These are phyloP conservation scores for Vultur gryphus DNA, from an alignment of 2,797 vertebrate species.

Conservation along the genomic window DNA sequence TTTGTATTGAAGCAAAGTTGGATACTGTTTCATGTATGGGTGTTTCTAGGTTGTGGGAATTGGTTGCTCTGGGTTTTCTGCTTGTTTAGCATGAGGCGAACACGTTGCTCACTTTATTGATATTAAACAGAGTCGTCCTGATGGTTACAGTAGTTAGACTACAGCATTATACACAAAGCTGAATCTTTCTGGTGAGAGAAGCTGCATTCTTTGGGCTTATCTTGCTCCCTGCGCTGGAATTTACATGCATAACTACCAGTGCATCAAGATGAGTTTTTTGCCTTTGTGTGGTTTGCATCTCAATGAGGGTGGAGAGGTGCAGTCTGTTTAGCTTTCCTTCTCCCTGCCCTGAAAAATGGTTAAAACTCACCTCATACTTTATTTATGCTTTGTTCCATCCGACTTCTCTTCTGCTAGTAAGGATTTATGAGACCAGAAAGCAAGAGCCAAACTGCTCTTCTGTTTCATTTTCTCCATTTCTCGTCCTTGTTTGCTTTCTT, in stretches of 20 bases:
- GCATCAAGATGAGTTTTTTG: slow-evolving; percentile 53
- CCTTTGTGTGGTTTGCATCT: slow-evolving; percentile 57
- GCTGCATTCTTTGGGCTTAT: slow-evolving; percentile 48
- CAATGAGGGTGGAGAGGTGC: slow-evolving; percentile 38
- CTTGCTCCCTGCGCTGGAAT: slow-evolving; percentile 47
- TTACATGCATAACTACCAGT: slow-evolving; percentile 52
- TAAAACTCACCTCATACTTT: slow-evolving; percentile 48
- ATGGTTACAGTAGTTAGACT: slow-evolving; percentile 50
- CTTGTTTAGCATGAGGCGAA: not conserved
- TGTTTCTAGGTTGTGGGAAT: slow-evolving; percentile 9
- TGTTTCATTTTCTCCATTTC: not conserved
- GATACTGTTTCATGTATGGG: slow-evolving; percentile 7
- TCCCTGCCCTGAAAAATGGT: slow-evolving; percentile 30
- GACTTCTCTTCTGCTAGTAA: not conserved
- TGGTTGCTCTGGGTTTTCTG: slow-evolving; percentile 16
- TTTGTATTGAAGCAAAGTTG: not conserved
- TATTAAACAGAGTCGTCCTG: slow-evolving; percentile 31
- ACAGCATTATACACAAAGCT: slow-evolving; percentile 48
- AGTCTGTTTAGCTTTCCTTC: slow-evolving; percentile 36
- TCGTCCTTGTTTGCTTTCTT: not conserved
- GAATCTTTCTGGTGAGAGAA: slow-evolving; percentile 52
- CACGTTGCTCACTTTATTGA: slow-evolving; percentile 19
- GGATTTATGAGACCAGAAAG: slow-evolving; percentile 19
- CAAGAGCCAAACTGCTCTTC: not conserved
- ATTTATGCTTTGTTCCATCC: slow-evolving; percentile 42